Evolutionary conservation across 2,888 invertebrate genomes (phyloP), one percentile per base, ranked within the genome.

Genomic region (Drosophila subquinaria): DNA sequence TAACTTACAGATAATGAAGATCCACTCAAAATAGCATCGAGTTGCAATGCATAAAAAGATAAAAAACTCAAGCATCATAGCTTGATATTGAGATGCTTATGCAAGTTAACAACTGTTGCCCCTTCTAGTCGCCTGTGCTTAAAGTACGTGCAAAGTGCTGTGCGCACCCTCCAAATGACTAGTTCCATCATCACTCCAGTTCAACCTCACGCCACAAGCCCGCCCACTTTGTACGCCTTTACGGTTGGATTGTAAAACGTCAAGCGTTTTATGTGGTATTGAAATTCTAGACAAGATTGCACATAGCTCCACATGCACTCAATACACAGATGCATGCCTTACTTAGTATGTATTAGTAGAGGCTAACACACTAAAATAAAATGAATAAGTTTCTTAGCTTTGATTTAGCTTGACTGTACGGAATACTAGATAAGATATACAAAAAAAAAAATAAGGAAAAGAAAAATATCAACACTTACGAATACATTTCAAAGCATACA

Each of bases 211-310:
- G 10, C 17, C 62, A 35, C 51, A 45, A 30, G 53, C 13, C 64
- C 57, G 64, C 69, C 64, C 71, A 75, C 72, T 55, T 47, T 57
- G 43, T 4, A 55, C 61, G 57, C 55, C 62, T 66, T 50, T 27
- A 60, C 63, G 69, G 66, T 59, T 64, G 61, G 69, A 30, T 73
- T 82, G 86, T 78, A 76, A 86, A 70, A 82, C 83, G 83, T 73
- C 75, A 80, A 73, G 73, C 86, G 63, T 66, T 76, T 64, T 76
- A 69, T 79, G 76, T 79, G 81, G 71, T 76, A 81, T 81, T 85
- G 82, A 86, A 82, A 82, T 86, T 82, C 76, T 79, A 82, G 68
- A 82, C 81, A 52, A 61, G 65, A 79, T 63, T 65, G 55, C 63
- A 59, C 50, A 60, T 61, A 53, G 42, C 53, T 67, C n/a, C n/a